Percentiles rank a stretch among this genome's conserved stretches.
Evolutionary conservation across 2,797 vertebrate genomes (phyloP).

Genomic region (Ataeniobius toweri): DNA sequence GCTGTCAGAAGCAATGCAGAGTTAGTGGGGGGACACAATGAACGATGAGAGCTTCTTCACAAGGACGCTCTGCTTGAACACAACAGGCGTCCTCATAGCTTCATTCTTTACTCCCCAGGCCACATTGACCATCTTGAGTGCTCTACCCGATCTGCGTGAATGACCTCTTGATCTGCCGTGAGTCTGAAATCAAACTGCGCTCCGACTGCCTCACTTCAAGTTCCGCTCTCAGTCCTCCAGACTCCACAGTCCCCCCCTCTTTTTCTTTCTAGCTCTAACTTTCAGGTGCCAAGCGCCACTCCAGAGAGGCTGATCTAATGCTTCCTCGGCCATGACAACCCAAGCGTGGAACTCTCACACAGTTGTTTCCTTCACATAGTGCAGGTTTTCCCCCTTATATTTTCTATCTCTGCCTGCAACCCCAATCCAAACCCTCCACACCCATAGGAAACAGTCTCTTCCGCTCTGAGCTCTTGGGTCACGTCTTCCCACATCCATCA

Average conservation of each 20-base stretch:
- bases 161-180: conserved; percentile 42
- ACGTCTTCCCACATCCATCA: conserved; percentile 81
- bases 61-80: conserved; percentile 56
- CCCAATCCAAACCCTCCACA: conserved; percentile 27
- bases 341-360: conserved; percentile 62
- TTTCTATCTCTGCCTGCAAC: conserved; percentile 51
- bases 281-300: conserved; percentile 70
- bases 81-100: conserved; percentile 40
- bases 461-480: conserved; percentile 69
- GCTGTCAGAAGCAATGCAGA: conserved; percentile 81
- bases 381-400: conserved; percentile 51
- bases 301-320: conserved; percentile 80
- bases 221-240: conserved; percentile 40
- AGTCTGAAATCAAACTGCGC: conserved; percentile 39
- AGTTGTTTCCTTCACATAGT: conserved; percentile 54
- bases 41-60: conserved; percentile 51
- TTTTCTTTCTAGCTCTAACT: conserved; percentile 34
- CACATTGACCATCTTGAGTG: conserved; percentile 31
- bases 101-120: conserved; percentile 16
- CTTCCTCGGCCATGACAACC: conserved; percentile 76
- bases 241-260: conserved; percentile 28
- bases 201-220: conserved; percentile 41
- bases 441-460: conserved; percentile 78
- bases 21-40: conserved; percentile 74
- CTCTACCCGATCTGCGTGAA: conserved; percentile 40